Evolutionary conservation across 2,113 vertebrate genomes (phyloP).

Genomic region (Eudorcas thomsonii): DNA sequence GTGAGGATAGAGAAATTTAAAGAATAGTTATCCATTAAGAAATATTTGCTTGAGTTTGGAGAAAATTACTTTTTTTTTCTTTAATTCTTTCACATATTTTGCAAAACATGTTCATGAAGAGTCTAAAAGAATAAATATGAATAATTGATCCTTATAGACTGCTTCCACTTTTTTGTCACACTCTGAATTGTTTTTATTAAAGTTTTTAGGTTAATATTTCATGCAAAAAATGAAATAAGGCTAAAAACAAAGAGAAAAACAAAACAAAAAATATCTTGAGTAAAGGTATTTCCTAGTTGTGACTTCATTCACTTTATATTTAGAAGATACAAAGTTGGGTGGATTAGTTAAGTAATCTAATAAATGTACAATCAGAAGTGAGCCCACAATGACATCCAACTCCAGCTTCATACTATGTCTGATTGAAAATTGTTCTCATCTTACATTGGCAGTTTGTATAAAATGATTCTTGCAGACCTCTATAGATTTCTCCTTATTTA

Average conservation of each 20-base stretch:
- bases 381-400: neutral
- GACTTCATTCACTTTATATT: neutral
- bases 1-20: neutral
- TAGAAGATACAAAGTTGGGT: neutral
- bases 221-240: neutral
- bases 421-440: neutral
- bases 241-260: neutral
- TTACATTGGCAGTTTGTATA: neutral
- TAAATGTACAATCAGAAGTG: neutral
- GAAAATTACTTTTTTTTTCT: neutral
- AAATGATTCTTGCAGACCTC: neutral
- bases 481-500: neutral
- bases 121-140: neutral
- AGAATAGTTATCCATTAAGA: neutral
- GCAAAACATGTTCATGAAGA: neutral
- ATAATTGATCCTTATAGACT: neutral
- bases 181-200: neutral
- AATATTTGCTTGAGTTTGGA: neutral
- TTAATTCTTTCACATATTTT: neutral
- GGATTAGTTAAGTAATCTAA: neutral
- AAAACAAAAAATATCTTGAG: neutral
- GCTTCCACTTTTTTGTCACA: neutral
- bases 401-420: neutral
- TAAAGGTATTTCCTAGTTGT: neutral
- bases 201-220: neutral